Base-by-base conservation (phyloP, 2,888 invertebrate genomes). In the Xiphydria camelus region DNA sequence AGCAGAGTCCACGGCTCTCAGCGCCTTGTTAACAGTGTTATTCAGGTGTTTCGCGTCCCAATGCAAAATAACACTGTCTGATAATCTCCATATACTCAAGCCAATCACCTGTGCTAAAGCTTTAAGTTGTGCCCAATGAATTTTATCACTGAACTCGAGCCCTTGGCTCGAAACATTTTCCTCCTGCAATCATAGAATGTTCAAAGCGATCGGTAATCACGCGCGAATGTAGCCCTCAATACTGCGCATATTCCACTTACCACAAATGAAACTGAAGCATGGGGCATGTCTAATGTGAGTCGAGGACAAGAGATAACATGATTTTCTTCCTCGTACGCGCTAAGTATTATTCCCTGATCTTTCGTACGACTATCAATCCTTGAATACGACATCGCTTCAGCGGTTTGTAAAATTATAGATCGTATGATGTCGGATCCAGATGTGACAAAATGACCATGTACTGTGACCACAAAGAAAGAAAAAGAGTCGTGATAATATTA, bases 391-490 rank as follows among this genome's bases (percentile, higher is more conserved):
- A 66, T 46, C 14, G 41, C 43, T 2, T 43, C 35, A 9, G 62
- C 49, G 4, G 66, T 59, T 34, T 66, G 56, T 31, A 67, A 36
- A 35, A 70, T 61, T 2, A 61, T 52, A 12, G 68, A 59, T 17
- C 59, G 60, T n/a, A 68, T 58, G 47, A 72, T 57, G 10, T 71
- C 68, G 2, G 75, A 70, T 41, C 74, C 74, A 4, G 66, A 62
- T 1, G 62, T 52, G 1, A 53, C 45, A 20, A 68, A 59, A 10
- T 61, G 55, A 43, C 66, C 64, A 17, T 51, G 58, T 9, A 53
- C 71, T 72, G 40, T 22, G 47, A 55, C 38, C 4, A 10, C 10
- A 12, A 37, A 6, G 32, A 6, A 31, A 31, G 12, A n/a, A n/a
- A n/a, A n/a, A n/a, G n/a, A n/a, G n/a, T n/a, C n/a, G n/a, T n/a